A percentile compares a stretch with the other conserved stretches of the same genome.
These are phyloP conservation scores for Pseudocheirus occidentalis DNA, from an alignment of 2,797 vertebrate genomes.

Conservation along the genomic window DNA sequence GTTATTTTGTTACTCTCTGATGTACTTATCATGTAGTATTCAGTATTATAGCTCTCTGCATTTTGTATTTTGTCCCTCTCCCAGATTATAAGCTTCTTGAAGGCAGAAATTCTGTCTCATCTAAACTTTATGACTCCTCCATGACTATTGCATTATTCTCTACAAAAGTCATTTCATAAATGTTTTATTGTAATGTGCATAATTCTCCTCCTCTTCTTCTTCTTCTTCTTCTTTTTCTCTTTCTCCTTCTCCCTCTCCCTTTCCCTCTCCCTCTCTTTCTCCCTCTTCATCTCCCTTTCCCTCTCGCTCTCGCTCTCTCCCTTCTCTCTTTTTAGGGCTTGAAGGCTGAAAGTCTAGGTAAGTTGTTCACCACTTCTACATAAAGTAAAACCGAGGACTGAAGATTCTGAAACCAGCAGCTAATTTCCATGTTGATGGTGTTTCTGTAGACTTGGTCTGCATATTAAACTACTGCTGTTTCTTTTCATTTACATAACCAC, in stretches of 20 bases:
- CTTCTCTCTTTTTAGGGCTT: not conserved
- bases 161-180: not conserved
- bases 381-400: constrained; percentile 14
- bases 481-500: not conserved
- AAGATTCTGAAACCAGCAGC: not conserved
- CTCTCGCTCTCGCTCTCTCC: fast-evolving
- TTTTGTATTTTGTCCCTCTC: not conserved
- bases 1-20: not conserved
- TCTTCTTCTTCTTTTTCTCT: fast-evolving
- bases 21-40: not conserved
- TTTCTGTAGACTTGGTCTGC: not conserved
- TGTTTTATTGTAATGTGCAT: not conserved
- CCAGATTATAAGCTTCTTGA: not conserved
- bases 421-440: not conserved
- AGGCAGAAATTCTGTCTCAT: not conserved
- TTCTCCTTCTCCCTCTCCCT: fast-evolving
- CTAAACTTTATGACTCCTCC: not conserved
- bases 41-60: not conserved
- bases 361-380: constrained; percentile 7
- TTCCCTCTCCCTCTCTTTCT: too few relatives aligned
- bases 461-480: not conserved
- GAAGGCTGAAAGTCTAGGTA: constrained; percentile 32
- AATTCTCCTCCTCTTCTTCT: not conserved
- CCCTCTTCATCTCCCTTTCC: too few relatives aligned
- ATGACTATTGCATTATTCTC: not conserved